phyloP scores from a whole-genome alignment of 2,888 invertebrate genomes.

The Ganaspis brasiliensis region DNA sequence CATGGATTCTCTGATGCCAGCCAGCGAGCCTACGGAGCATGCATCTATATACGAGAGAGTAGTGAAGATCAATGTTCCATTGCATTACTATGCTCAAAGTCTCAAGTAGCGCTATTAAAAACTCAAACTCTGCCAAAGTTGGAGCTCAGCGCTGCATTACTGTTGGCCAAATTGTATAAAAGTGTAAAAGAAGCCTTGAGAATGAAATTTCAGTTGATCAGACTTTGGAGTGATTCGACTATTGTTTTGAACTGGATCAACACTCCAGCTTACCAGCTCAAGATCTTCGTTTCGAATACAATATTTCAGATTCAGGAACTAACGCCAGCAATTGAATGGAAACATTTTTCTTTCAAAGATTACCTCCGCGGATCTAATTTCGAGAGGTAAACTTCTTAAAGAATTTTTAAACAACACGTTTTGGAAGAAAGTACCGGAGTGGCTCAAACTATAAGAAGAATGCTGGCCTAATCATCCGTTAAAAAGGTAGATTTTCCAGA shows the following conservation, averaged over 20 bases:
- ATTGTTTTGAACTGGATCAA: slow-evolving; percentile 62
- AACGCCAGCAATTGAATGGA: slow-evolving; percentile 9
- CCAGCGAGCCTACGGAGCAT: slow-evolving; percentile 31
- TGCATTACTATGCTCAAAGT: slow-evolving; percentile 34
- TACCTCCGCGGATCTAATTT: not conserved
- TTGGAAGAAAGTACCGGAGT: not conserved
- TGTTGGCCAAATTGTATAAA: slow-evolving; percentile 4
- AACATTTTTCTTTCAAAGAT: not conserved
- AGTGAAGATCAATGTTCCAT: not conserved
- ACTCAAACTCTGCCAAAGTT: slow-evolving; percentile 19
- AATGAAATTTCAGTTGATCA: not conserved
- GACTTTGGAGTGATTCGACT: slow-evolving; percentile 61
- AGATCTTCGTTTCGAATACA: slow-evolving; percentile 49
- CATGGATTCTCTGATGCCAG: slow-evolving; percentile 43
- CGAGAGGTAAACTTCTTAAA: not conserved
- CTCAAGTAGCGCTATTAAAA: slow-evolving; percentile 40
- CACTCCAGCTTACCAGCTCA: no score
- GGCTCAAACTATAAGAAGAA: not conserved
- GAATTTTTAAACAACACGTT: no score
- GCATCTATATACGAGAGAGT: slow-evolving; percentile 1
- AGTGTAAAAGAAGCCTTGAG: slow-evolving; percentile 1
- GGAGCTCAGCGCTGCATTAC: slow-evolving; percentile 21
- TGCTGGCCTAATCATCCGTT: not conserved
- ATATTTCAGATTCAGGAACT: slow-evolving; percentile 2
- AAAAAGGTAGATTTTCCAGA: not conserved